Conservation (phyloP, 2,113 vertebrate species). For the Pelecanus crispus region DNA sequence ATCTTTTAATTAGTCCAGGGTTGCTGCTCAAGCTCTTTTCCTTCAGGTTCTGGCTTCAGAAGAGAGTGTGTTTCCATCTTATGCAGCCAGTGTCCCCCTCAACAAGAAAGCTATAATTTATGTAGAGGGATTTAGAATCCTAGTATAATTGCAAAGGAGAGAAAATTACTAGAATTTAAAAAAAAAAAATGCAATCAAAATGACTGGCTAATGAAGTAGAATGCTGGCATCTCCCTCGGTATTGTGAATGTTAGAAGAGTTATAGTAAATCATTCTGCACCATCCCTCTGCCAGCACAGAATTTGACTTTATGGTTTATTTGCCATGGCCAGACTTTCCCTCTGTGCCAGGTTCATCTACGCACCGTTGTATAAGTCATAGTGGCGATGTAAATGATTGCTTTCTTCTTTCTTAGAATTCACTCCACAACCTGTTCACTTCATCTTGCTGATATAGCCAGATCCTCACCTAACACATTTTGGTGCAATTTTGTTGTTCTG, state of each 20-base stretch:
- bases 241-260: background rate
- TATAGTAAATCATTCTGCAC: background rate
- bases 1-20: conserved; percentile 12
- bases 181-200: background rate
- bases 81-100: background rate
- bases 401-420: background rate
- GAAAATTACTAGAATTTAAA: conserved; percentile 35
- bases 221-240: background rate
- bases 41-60: background rate
- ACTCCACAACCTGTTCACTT: background rate
- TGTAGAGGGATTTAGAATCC: conserved; percentile 5
- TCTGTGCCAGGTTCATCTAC: background rate
- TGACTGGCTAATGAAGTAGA: conserved; percentile 42
- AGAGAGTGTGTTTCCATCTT: background rate
- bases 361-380: background rate
- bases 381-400: background rate
- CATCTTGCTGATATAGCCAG: background rate
- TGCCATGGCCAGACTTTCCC: background rate
- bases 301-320: background rate
- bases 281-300: background rate
- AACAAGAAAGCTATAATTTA: conserved; percentile 17
- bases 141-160: conserved; percentile 35
- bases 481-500: background rate
- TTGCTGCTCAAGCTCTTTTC: background rate
- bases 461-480: background rate